These are phyloP conservation scores for Danio albolineatus DNA, from an alignment of 2,797 vertebrate species.

Conservation along the genomic window DNA sequence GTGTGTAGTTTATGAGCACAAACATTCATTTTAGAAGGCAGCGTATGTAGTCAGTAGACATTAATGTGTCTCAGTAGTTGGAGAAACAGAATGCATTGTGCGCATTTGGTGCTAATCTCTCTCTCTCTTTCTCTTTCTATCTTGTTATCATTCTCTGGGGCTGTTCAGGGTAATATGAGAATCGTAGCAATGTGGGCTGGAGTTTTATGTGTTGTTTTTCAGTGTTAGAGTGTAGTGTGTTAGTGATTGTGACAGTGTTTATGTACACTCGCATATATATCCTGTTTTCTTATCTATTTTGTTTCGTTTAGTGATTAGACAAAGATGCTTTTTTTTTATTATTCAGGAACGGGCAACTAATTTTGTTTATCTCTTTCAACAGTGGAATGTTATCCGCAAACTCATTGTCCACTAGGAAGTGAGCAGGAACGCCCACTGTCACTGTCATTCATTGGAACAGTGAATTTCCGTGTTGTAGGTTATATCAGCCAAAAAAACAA, in stretches of 20 bases:
- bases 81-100: too few species aligned
- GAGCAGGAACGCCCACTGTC: conserved; percentile 3
- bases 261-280: background rate
- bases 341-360: conserved; percentile 16
- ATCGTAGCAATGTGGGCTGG: conserved; percentile 27
- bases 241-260: conserved; percentile 12
- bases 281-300: background rate
- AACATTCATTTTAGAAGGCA: too few species aligned
- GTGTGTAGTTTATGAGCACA: too few species aligned
- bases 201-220: conserved; percentile 32
- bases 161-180: conserved; percentile 51
- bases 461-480: background rate
- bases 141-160: background rate
- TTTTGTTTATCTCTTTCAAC: conserved; percentile 41
- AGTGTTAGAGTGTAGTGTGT: conserved; percentile 11
- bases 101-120: background rate
- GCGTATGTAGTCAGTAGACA: too few species aligned
- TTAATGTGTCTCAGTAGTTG: too few species aligned
- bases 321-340: conserved; percentile 13
- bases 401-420: conserved; percentile 15
- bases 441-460: background rate
- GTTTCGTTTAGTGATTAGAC: background rate
- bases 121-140: background rate
- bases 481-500: background rate
- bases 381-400: conserved; percentile 42